Base-by-base conservation (phyloP, 2,888 invertebrate species). In the Ichneumoninae sp. region DNA sequence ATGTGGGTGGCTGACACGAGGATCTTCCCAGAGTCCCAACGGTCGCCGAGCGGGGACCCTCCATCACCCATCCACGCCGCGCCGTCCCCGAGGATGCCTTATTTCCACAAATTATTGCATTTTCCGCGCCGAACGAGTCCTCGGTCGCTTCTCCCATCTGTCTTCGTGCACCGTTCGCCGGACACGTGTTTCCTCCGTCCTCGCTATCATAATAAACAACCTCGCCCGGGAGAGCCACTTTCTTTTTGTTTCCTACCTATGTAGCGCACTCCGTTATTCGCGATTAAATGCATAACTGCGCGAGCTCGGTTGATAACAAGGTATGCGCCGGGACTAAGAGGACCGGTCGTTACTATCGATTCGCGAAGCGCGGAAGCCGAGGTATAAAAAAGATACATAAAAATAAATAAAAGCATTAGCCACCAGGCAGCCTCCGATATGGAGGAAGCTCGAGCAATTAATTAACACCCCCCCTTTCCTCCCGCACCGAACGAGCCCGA, bases 1-100 rank as follows among this genome's bases (percentile, higher is more conserved):
- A 91, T 88, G 92, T 93, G 93, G 92, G 92, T 91, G 91, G 91
- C 90, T 89, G 87, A 74, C 68, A 79, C 88, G 86, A 86, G 83
- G 83, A 77, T 83, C 81, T 84, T 89, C 86, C 44, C 70, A 50
- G 75, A 66, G 22, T 44, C 57, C 36, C 54, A 65, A 22, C 40
- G 57, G 5, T 40, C 57, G 33, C 33, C 33, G 26, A 63, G 47
- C 74, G 22, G 13, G 44, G 30, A 63, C 30, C 44, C 63, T 47
- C 47, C 30, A 47, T 63, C 33, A 33, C 63, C 4, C n/a, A 8
- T 54, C 19, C 19, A 19, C 16, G 33, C 16, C 6, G 22, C 60
- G 5, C 4, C 63, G n/a, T 33, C 30, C 63, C 30, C 63, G 33
- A n/a, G 13, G 63, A 63, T 63, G 13, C 26, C 4, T 22, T 57